Evolutionary conservation across 2,797 vertebrate species (phyloP), one percentile per base, ranked within the genome.

Genomic region (Typhlichthys eigenmanni): DNA sequence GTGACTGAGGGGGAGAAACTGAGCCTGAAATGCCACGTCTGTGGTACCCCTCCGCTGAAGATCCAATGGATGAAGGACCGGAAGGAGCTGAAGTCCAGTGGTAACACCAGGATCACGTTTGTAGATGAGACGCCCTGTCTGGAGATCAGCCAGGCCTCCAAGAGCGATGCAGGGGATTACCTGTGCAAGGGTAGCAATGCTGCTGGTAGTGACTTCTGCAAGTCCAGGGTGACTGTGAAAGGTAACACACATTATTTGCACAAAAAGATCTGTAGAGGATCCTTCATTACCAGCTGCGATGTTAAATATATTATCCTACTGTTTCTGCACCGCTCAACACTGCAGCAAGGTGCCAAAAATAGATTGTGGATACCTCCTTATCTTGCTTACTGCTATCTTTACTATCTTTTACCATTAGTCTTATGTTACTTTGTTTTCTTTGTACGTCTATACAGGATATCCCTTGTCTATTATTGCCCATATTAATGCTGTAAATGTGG

Each of bases 11-110:
- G 95, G 0, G 93, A 96, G n/a, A 94, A 81, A 1, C 32, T 98
- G 43, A 93, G 87, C 60, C 93, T 99, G n/a, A 93, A 85, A 64
- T 96, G 97, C 67, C 95, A 95, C 0, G 88, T 98, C 14, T 79
- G 13, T 6, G 98, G 98, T 55, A 92, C 95, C 0, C 68, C 93
- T 65, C 95, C 97, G 0, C 85, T 99, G 50, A 94, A 78, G 51
- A 88, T 98, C 80, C 94, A 97, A 76, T 99, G 98, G 98, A 87
- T 98, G 89, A 99, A 96, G 79, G 93, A 96, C 86, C 93, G 97
- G 67, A 93, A 89, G 69, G 97, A 99, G 82, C 85, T 99, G 51
- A 93, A 88, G 75, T 88, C 95, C 62, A 93, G 93, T 0, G 90
- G 92, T 67, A 95, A 80, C 79, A 94, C 90, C 71, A 94, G 47